Percentiles rank a stretch among this genome's conserved stretches.
Evolutionary conservation across 2,888 invertebrate species (phyloP).

Genomic region (Caenorhabditis uteleia): DNA sequence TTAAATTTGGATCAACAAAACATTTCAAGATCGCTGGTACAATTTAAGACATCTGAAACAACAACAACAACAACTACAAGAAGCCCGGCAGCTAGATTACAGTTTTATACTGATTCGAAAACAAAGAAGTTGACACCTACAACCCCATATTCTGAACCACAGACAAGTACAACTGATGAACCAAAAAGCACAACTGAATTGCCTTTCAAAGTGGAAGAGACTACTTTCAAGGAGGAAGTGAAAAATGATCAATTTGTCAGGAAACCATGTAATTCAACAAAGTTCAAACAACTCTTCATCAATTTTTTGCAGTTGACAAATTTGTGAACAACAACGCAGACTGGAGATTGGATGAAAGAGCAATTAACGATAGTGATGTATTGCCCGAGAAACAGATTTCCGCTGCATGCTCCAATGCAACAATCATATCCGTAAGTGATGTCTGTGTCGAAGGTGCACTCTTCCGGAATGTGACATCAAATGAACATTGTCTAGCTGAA

Average conservation of each 20-base stretch:
- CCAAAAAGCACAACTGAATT: neutral
- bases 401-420: constrained; percentile 27
- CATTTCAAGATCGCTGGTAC: neutral
- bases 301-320: constrained; percentile 24
- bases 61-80: constrained; percentile 1
- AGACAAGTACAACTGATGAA: neutral
- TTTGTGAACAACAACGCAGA: constrained; percentile 41
- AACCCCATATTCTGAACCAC: constrained; percentile 17
- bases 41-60: neutral
- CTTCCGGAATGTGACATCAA: no score
- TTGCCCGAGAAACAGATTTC: constrained; percentile 30
- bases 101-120: constrained; percentile 7
- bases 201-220: constrained; percentile 3
- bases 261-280: constrained; percentile 1
- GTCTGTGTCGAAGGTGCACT: no score
- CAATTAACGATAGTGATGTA: constrained; percentile 49
- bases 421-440: constrained; percentile 38
- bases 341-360: constrained; percentile 50
- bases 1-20: neutral
- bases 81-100: constrained; percentile 1
- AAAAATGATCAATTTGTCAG: neutral
- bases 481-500: no score
- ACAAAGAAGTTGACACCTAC: constrained; percentile 23
- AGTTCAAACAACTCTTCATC: neutral
- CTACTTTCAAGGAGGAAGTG: neutral